These are phyloP conservation scores for Harmothoe impar DNA, from an alignment of 2,888 invertebrate genomes.

Conservation along the genomic window DNA sequence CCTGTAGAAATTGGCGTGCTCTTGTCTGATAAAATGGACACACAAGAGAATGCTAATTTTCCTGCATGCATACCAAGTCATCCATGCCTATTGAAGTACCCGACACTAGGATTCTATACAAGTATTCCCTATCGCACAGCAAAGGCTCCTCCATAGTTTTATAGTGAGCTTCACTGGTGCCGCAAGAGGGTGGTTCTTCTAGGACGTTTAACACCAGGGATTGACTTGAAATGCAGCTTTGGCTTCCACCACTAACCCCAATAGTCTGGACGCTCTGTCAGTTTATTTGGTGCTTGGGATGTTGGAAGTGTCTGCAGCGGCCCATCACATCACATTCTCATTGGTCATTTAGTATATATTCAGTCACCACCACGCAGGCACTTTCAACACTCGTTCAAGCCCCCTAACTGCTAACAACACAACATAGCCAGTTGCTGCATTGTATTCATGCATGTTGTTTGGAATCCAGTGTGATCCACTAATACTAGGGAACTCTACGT, in stretches of 20 bases:
- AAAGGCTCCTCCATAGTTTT: background rate
- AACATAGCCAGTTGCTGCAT: conserved; percentile 20
- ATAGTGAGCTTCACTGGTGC: background rate
- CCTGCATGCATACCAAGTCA: conserved; percentile 37
- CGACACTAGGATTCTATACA: conserved; percentile 35
- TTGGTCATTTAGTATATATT: conserved; percentile 44
- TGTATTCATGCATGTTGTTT: conserved; percentile 26
- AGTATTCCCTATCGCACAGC: conserved; percentile 30
- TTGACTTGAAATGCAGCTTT: conserved; percentile 42
- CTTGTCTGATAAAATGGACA: background rate
- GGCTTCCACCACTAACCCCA: conserved; percentile 14
- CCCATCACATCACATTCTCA: conserved; percentile 38
- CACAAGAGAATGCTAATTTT: conserved; percentile 34
- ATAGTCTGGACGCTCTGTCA: conserved; percentile 42
- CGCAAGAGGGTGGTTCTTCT: background rate
- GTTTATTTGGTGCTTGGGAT: background rate
- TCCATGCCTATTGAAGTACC: conserved; percentile 48
- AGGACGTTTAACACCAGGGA: background rate
- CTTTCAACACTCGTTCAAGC: background rate
- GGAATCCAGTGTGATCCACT: conserved; percentile 39
- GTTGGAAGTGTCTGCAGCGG: conserved; percentile 37
- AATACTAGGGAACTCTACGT: conserved; percentile 37
- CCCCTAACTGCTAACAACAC: conserved; percentile 15
- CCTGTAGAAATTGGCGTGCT: conserved; percentile 21
- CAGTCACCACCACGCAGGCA: conserved; percentile 35